Conservation (phyloP, 2,888 invertebrate genomes). For the Orthosia gracilis region DNA sequence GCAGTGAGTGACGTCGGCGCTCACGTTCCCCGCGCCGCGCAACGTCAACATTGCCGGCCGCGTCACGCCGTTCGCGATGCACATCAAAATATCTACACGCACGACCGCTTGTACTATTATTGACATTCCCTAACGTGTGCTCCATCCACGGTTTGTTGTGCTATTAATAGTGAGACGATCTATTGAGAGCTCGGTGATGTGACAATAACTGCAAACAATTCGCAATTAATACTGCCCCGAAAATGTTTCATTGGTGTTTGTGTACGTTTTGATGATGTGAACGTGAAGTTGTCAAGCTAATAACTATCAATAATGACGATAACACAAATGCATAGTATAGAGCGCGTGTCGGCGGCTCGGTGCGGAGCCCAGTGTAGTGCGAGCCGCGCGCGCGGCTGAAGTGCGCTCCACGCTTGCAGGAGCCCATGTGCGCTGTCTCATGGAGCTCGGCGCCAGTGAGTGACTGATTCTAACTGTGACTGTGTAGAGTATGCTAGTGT, state of each 20-base stretch:
- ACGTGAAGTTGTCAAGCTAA: conserved; percentile 73
- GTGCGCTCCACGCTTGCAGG: conserved; percentile 79
- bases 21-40: conserved; percentile 89
- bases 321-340: conserved; percentile 79
- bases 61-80: conserved; percentile 81
- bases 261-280: conserved; percentile 69
- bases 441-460: conserved; percentile 64
- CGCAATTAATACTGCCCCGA: conserved; percentile 56
- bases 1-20: conserved; percentile 86
- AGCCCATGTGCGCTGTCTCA: conserved; percentile 73
- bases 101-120: conserved; percentile 70
- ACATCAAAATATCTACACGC: conserved; percentile 83
- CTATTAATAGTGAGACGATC: conserved; percentile 61
- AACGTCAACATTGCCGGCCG: conserved; percentile 88
- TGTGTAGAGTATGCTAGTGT: conserved; percentile 70
- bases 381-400: conserved; percentile 84
- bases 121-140: conserved; percentile 66
- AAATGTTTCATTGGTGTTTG: conserved; percentile 69
- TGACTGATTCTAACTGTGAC: conserved; percentile 68
- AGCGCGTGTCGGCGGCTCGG: conserved; percentile 77
- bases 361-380: conserved; percentile 81
- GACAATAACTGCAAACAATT: conserved; percentile 66
- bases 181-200: conserved; percentile 52
- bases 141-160: conserved; percentile 48
- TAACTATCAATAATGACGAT: conserved; percentile 86